Evolutionary conservation across 37 sponge, comb jelly and placozoan species (phyloP).

Genomic region (Spongilla lacustris): DNA sequence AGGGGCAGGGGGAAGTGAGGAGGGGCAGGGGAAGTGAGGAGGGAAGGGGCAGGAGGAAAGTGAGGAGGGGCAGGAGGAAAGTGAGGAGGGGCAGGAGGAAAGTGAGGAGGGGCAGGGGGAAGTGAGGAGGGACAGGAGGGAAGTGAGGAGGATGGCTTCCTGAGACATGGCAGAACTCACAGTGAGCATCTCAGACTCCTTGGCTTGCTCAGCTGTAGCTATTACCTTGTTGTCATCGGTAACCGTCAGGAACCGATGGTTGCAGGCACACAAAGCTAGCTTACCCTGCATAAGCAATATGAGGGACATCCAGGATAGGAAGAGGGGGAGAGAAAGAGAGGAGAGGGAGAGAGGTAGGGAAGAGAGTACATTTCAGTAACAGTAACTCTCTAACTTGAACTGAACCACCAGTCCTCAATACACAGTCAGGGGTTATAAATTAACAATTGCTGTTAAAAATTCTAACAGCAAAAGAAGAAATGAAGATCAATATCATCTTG

Average conservation of each 20-base stretch:
- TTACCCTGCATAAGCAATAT: slow-evolving; percentile 80
- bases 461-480: too few species aligned
- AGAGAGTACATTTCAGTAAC: not conserved
- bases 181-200: slow-evolving; percentile 64
- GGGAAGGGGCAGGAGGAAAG: not conserved
- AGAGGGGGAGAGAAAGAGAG: not conserved
- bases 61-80: not conserved
- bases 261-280: slow-evolving; percentile 74
- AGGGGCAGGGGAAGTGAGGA: not conserved
- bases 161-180: slow-evolving; percentile 16
- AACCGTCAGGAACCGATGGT: slow-evolving; percentile 75
- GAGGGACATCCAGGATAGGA: too few species aligned
- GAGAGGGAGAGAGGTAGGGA: not conserved
- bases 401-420: too few species aligned
- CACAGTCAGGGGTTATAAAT: too few species aligned
- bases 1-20: not conserved
- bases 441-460: too few species aligned
- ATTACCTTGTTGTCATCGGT: slow-evolving; percentile 42
- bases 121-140: not conserved
- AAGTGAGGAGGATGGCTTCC: too few species aligned
- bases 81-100: not conserved
- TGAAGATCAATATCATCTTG: too few species aligned
- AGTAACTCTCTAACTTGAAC: too few species aligned
- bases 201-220: slow-evolving; percentile 71
- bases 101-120: not conserved